These are phyloP conservation scores for Cherax destructor DNA, from an alignment of 1,140 invertebrate species.

Conservation along the genomic window DNA sequence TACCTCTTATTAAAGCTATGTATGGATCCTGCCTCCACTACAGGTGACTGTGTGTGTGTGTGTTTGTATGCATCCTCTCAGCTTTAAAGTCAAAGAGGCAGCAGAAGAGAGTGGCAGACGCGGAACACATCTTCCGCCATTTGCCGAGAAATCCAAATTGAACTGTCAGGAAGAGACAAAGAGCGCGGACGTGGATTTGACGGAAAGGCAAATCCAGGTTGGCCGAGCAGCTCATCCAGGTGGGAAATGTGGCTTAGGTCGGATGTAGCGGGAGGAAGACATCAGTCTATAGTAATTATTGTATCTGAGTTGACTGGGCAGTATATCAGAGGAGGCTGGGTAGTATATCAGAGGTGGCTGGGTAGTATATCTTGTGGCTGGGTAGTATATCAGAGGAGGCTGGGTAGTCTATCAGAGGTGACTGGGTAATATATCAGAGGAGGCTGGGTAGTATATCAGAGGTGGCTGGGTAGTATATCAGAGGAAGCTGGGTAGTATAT, in stretches of 20 bases:
- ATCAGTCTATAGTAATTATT: too few species aligned
- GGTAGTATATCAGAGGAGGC: too few species aligned
- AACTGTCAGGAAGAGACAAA: background rate
- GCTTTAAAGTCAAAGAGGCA: background rate
- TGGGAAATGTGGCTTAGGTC: background rate
- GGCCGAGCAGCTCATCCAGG: background rate
- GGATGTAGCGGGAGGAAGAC: too few species aligned
- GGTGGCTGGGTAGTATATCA: background rate
- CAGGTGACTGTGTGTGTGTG: background rate
- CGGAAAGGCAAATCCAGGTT: background rate
- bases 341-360: background rate
- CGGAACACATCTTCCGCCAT: background rate
- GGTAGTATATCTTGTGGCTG: background rate
- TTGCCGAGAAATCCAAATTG: background rate
- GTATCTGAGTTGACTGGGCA: too few species aligned
- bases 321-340: too few species aligned
- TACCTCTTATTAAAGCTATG: too few species aligned
- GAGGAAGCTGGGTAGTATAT: background rate
- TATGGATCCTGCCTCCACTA: too few species aligned
- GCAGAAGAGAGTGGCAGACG: background rate
- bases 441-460: background rate
- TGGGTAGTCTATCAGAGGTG: background rate
- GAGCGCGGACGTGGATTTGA: background rate
- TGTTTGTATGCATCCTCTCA: background rate
- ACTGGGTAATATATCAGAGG: background rate